Base-by-base conservation (phyloP, 1,140 invertebrate species). In the Eriosoma lanigerum region DNA sequence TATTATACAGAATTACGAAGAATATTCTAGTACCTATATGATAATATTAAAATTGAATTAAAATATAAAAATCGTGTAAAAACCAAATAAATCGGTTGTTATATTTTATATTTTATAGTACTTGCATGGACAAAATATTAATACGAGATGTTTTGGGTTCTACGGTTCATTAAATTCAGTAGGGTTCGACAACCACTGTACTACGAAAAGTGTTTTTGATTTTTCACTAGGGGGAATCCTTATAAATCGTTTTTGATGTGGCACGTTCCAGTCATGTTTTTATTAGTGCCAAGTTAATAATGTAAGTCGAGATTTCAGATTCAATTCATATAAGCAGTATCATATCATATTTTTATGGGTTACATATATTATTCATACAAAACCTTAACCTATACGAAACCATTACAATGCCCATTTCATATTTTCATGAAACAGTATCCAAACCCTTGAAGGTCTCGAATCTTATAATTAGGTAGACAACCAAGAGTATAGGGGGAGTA, bases 251-350 rank as follows among this genome's bases (percentile, higher is more conserved):
- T 76, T 75, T 60, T 19, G 56, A 58, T 24, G n/a, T 9, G 29
- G n/a, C 54, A 46, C 54, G 75, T 48, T 52, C 48, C 32, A 29
- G 50, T 60, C 73, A 19, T 70, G 6, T 70, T 70, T 68, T 70
- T 70, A 70, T 72, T 52, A 52, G 17, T 15, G 19, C 44, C 46
- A 48, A 52, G 26, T 29, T 48, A 62, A 78, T 38, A 60, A 60
- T 78, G 75, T 78, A 78, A 78, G 58, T 78, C 75, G 56, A 78
- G 56, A 76, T 76, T 58, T 50, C 26, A 29, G 50, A 62, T 62
- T 78, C 17, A 19, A 29, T 46, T 56, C 52, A 29, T 75, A 54
- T 29, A 26, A 17, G 38, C 52, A 26, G 21, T 62, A 62, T 76
- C 38, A 12, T 76, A 60, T 72, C 46, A 17, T 70, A 50, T 70